A percentile compares a stretch with the other conserved stretches of the same genome.
Evolutionary conservation across 1,140 invertebrate species (phyloP).

Genomic region (Galleria mellonella): DNA sequence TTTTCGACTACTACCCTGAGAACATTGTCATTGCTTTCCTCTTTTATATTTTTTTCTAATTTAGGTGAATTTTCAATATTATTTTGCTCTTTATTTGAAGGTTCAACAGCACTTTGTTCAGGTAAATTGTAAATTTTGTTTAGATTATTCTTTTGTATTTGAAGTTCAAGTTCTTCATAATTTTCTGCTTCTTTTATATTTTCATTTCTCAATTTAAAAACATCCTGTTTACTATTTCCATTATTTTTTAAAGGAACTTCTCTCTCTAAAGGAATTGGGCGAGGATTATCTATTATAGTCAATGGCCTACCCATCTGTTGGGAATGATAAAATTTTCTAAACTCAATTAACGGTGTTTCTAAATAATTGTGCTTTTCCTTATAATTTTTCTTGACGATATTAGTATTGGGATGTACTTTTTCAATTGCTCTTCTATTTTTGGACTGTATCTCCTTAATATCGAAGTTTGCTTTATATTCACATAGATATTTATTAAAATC

Average conservation of each 20-base stretch:
- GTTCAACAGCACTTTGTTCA: not conserved
- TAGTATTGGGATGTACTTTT: conserved; percentile 30
- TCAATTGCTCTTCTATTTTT: conserved; percentile 22
- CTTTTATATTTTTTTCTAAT: conserved; percentile 1
- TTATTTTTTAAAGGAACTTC: not conserved
- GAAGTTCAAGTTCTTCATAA: conserved; percentile 21
- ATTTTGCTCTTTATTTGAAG: not conserved
- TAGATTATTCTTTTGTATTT: conserved; percentile 35
- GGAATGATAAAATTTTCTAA: conserved; percentile 49
- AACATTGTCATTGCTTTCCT: conserved; percentile 8
- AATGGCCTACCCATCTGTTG: not conserved
- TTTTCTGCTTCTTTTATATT: conserved; percentile 8
- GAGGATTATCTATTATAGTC: too few relatives aligned
- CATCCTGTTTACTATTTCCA: not conserved
- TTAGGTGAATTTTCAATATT: conserved; percentile 4
- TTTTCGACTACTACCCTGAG: conserved; percentile 39
- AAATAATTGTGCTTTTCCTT: conserved; percentile 30
- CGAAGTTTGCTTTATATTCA: conserved; percentile 32
- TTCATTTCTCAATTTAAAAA: not conserved
- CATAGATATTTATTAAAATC: conserved; percentile 47
- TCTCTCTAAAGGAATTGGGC: too few relatives aligned
- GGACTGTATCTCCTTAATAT: conserved; percentile 24
- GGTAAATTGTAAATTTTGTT: conserved; percentile 29
- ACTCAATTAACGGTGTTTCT: conserved; percentile 47
- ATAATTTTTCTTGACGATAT: conserved; percentile 4